A percentile compares a stretch with the other conserved stretches of the same genome.
These are phyloP conservation scores for Melinopterus prodromus DNA, from an alignment of 2,888 invertebrate species.

Conservation along the genomic window DNA sequence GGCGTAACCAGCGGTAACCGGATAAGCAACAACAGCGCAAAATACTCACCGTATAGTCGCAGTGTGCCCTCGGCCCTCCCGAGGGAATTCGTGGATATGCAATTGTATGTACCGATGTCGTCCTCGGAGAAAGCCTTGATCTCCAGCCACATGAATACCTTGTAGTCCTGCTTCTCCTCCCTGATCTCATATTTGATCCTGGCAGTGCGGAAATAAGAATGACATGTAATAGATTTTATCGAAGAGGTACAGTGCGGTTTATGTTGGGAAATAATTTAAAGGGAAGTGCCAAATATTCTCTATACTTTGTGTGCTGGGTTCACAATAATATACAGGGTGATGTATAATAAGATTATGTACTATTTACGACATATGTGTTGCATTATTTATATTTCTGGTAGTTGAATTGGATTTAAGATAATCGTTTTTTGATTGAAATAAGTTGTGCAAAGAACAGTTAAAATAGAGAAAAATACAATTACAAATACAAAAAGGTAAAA, in stretches of 20 bases:
- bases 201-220: slow-evolving; percentile 50
- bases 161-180: slow-evolving; percentile 77
- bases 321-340: too few relatives aligned
- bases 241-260: slow-evolving; percentile 29
- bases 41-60: slow-evolving; percentile 71
- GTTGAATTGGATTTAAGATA: too few relatives aligned
- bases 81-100: slow-evolving; percentile 80
- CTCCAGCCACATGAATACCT: slow-evolving; percentile 74
- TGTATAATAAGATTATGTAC: too few relatives aligned
- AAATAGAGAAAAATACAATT: too few relatives aligned
- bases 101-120: slow-evolving; percentile 71
- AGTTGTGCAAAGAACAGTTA: too few relatives aligned
- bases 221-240: slow-evolving; percentile 9
- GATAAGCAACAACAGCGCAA: background rate
- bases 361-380: too few relatives aligned
- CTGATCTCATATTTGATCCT: slow-evolving; percentile 79
- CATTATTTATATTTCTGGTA: too few relatives aligned
- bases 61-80: slow-evolving; percentile 81
- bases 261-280: slow-evolving; percentile 39
- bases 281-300: slow-evolving; percentile 15
- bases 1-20: background rate
- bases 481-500: too few relatives aligned
- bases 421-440: too few relatives aligned
- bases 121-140: slow-evolving; percentile 66
- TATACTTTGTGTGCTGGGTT: background rate